A percentile compares a stretch with the other conserved stretches of the same genome.
These are phyloP conservation scores for Phacellophora camtschatica DNA, from an alignment of 30 jellyfish, hydroid and myxozoan genomes.

Conservation along the genomic window DNA sequence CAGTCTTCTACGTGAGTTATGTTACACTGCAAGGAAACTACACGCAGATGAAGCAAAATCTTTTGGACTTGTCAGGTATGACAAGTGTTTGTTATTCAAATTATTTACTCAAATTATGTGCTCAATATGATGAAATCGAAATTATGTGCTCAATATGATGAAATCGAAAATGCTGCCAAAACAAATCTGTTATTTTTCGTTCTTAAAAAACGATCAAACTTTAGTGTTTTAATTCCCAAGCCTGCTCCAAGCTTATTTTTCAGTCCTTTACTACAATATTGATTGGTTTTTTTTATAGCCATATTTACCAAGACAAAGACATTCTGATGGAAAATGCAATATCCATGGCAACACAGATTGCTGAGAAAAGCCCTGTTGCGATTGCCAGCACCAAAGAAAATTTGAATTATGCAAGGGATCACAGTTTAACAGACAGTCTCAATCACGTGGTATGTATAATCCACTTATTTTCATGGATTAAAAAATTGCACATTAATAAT, in stretches of 20 bases:
- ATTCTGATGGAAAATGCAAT: conserved; percentile 66
- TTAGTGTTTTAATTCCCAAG: no score
- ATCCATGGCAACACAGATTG: conserved; percentile 71
- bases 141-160: no score
- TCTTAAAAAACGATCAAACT: no score
- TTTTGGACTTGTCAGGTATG: conserved; percentile 84
- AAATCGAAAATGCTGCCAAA: no score
- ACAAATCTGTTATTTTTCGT: no score
- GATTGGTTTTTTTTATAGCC: conserved; percentile 22
- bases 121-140: no score
- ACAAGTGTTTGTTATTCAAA: no score
- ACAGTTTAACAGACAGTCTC: conserved; percentile 81
- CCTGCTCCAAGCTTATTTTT: no score
- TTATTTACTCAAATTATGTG: no score
- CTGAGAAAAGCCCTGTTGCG: conserved; percentile 91
- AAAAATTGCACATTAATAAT: no score
- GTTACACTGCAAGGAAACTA: conserved; percentile 85
- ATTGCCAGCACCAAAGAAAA: conserved; percentile 69
- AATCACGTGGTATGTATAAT: conserved; percentile 79
- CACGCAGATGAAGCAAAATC: conserved; percentile 84
- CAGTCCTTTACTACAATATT: no score
- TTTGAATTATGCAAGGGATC: conserved; percentile 84
- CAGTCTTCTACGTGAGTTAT: conserved; percentile 81
- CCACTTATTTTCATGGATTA: no score
- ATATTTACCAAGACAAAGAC: conserved; percentile 62